phyloP scores from a whole-genome alignment of 2,888 invertebrate genomes.

The Synanthedon formicaeformis region DNA sequence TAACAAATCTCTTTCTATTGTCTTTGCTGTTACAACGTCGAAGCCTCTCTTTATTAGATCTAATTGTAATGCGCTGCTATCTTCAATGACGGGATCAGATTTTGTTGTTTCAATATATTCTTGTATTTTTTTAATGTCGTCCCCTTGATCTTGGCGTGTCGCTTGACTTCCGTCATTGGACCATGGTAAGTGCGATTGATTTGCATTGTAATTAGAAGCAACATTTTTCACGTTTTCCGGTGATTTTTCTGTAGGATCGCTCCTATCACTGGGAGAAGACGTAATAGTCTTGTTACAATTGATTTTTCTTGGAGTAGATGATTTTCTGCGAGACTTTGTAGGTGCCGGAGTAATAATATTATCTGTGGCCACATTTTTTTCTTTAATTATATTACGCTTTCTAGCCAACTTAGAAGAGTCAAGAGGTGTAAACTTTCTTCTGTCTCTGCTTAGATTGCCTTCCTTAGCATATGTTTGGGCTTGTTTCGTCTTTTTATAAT shows the following conservation, averaged over 20 bases:
- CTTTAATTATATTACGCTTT: conserved; percentile 22
- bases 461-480: conserved; percentile 42
- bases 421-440: conserved; percentile 13
- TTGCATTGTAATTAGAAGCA: conserved; percentile 25
- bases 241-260: conserved; percentile 29
- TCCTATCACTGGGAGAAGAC: conserved; percentile 33
- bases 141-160: conserved; percentile 19
- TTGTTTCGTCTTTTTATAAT: conserved; percentile 53
- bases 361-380: conserved; percentile 16
- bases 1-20: conserved; percentile 54
- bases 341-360: conserved; percentile 21
- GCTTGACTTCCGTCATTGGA: conserved; percentile 57
- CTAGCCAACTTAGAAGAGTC: conserved; percentile 9
- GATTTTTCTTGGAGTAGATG: conserved; percentile 60
- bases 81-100: conserved; percentile 9
- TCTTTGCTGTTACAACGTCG: conserved; percentile 57
- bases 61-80: conserved; percentile 31
- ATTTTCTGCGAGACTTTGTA: conserved; percentile 60
- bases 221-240: conserved; percentile 13
- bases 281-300: conserved; percentile 37
- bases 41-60: conserved; percentile 57
- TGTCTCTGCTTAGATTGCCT: not conserved
- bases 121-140: conserved; percentile 52
- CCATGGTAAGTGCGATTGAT: conserved; percentile 44
- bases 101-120: conserved; percentile 39